A percentile compares a stretch with the other conserved stretches of the same genome.
phyloP scores from a whole-genome alignment of 2,113 vertebrate species.

The Cebidichthys violaceus region DNA sequence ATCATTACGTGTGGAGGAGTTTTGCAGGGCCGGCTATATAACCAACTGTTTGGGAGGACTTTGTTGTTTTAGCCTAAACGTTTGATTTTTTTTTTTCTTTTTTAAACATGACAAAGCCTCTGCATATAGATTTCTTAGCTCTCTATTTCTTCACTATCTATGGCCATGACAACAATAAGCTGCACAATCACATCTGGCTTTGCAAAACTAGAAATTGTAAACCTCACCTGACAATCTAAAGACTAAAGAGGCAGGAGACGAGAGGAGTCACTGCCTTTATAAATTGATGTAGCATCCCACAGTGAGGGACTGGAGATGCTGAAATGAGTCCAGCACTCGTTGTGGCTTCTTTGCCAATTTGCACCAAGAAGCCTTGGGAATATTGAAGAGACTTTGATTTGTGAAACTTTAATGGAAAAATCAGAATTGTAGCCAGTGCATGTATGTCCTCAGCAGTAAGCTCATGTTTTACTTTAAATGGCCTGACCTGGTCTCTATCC shows the following conservation, averaged over 20 bases:
- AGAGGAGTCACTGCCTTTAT: not conserved
- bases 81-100: not conserved
- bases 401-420: slow-evolving; percentile 5
- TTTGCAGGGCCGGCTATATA: not conserved
- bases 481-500: not conserved
- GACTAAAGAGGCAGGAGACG: not conserved
- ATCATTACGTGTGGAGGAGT: not conserved
- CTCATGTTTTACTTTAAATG: not conserved
- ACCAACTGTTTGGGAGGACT: too few relatives aligned
- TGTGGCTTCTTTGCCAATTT: not conserved
- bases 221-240: not conserved
- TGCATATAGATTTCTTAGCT: not conserved
- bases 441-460: not conserved
- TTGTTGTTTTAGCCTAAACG: not conserved
- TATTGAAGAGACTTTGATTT: not conserved
- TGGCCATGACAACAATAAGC: not conserved
- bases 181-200: not conserved
- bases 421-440: not conserved
- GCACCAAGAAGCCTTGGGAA: not conserved
- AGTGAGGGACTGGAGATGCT: not conserved
- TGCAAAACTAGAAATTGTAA: slow-evolving; percentile 1
- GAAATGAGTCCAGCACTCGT: not conserved
- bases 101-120: not conserved
- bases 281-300: not conserved
- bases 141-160: not conserved